phyloP scores from a whole-genome alignment of 2,113 vertebrate genomes.

The Phyllopteryx taeniolatus region DNA sequence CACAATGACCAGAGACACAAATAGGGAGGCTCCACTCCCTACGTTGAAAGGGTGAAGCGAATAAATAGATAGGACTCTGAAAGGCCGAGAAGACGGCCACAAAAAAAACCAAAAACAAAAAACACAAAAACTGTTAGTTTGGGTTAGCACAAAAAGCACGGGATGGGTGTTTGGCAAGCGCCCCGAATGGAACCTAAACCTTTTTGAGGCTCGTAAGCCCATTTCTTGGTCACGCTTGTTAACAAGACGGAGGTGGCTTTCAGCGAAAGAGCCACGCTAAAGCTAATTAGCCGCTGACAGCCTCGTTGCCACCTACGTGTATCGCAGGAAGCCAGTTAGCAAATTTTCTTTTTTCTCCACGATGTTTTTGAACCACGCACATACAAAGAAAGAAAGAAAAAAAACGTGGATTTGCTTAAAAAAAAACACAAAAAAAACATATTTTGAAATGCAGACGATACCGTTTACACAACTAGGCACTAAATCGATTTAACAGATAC shows the following conservation, averaged over 20 bases:
- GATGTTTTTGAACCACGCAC: not conserved
- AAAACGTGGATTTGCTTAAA: not conserved
- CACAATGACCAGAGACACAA: no score
- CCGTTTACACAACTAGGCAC: not conserved
- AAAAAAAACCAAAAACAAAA: no score
- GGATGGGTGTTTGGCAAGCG: not conserved
- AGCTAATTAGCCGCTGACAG: not conserved
- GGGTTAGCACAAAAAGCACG: not conserved
- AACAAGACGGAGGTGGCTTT: not conserved
- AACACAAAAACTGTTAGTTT: no score
- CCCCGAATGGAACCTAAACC: not conserved
- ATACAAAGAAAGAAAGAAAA: no score
- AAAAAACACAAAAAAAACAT: not conserved
- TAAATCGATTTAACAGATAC: no score
- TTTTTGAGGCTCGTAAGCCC: not conserved
- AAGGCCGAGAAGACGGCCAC: no score
- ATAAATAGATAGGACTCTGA: no score
- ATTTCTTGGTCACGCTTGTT: not conserved
- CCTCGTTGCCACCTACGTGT: not conserved
- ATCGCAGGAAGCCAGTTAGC: not conserved
- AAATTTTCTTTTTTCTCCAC: not conserved
- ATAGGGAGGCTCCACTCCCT: no score
- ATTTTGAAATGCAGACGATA: not conserved
- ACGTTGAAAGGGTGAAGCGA: no score
- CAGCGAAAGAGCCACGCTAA: not conserved